Evolutionary conservation across 1,140 invertebrate species (phyloP).

Genomic region (Micrasema longulum): DNA sequence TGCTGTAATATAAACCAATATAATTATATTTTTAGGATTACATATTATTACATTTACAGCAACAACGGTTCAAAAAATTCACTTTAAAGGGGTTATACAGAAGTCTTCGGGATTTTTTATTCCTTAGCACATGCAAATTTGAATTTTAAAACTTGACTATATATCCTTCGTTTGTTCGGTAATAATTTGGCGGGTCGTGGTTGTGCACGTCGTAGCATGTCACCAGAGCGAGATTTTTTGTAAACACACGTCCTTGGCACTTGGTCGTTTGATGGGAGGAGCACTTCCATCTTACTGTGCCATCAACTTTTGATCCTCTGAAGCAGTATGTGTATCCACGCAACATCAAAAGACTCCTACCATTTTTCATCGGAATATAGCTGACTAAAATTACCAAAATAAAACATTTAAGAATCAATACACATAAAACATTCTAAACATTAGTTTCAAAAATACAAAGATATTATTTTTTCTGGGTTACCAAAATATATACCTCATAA

Average conservation of each 20-base stretch:
- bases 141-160: constrained; percentile 8
- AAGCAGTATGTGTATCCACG: constrained; percentile 25
- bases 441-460: no score
- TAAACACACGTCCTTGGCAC: constrained; percentile 29
- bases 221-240: not conserved
- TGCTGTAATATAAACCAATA: no score
- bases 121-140: no score
- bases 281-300: constrained; percentile 29
- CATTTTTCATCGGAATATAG: constrained; percentile 12
- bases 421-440: no score
- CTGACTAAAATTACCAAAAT: constrained; percentile 28
- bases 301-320: constrained; percentile 3
- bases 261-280: constrained; percentile 17
- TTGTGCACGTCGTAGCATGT: constrained; percentile 9
- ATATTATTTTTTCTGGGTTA: no score
- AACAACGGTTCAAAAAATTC: no score
- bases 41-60: no score
- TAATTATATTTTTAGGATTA: no score
- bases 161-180: not conserved
- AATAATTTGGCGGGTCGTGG: constrained; percentile 20
- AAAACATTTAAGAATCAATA: no score
- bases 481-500: no score
- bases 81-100: no score
- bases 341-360: constrained; percentile 17
- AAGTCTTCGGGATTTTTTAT: no score